Evolutionary conservation across 2,797 vertebrate genomes (phyloP), one percentile per base, ranked within the genome.

Genomic region (Peromyscus aztecus): DNA sequence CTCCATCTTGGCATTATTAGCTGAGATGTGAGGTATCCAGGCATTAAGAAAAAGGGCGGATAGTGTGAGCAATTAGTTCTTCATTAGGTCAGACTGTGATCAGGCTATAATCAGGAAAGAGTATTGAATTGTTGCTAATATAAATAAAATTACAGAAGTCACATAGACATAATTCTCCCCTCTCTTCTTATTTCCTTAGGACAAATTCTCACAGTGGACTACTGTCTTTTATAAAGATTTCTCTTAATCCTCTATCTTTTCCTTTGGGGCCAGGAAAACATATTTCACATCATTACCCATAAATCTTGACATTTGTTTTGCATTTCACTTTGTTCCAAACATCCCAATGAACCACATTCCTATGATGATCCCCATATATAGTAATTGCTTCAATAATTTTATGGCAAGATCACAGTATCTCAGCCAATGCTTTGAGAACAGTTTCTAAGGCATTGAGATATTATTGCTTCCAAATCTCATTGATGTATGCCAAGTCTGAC

Each of bases 301-400:
- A 95, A 91, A 90, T 12, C 2, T 6, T 69, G 63, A 84, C 19
- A 69, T 67, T 91, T 96, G 40, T 90, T 85, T 95, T 92, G 34
- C 84, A 90, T 89, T 94, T 16, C 67, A 31, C 63, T 94, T 81
- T 90, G n/a, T 84, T 89, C 46, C 90, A 81, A 69, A 55, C 12
- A 87, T 81, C 37, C 59, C 75, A 96, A 61, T 49, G 92, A 76
- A 61, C 8, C 31, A 83, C n/a, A 61, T 71, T 97, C 13, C 77
- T 86, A 65, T 80, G 65, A 89, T 40, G 89, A 52, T 59, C 69
- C 65, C 83, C 71, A 55, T 81, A 97, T 91, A 46, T 4, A 94
- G 63, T 29, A 94, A 85, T 92, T 71, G 31, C n/a, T 76, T 96
- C 76, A 93, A 89, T 90, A 94, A 88, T 77, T 92, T 93, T 91